A percentile compares a stretch with the other conserved stretches of the same genome.
phyloP scores from a whole-genome alignment of 2,797 vertebrate genomes.

The Manis javanica region DNA sequence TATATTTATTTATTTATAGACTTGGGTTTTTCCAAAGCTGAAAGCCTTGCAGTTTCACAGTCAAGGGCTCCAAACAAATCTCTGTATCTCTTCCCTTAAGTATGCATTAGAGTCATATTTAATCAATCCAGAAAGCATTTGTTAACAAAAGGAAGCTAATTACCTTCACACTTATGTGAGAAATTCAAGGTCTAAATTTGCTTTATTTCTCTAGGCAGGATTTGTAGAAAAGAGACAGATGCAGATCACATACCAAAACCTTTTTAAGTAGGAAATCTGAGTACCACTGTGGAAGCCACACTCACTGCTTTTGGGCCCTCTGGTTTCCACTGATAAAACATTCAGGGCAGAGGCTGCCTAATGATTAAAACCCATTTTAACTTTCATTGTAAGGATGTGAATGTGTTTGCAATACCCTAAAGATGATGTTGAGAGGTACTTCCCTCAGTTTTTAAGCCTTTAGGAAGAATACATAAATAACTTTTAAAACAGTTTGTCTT shows the following conservation, averaged over 20 bases:
- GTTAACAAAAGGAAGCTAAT: slow-evolving; percentile 24
- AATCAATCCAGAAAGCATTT: neutral
- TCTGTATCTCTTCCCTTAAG: neutral
- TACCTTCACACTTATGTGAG: neutral
- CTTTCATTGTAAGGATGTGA: neutral
- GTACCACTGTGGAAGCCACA: neutral
- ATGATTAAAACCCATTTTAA: neutral
- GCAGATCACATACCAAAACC: neutral
- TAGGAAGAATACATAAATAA: neutral
- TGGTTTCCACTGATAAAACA: neutral
- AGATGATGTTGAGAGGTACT: neutral
- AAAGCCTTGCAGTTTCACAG: neutral
- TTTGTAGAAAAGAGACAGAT: slow-evolving; percentile 2
- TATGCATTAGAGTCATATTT: neutral
- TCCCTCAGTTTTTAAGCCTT: neutral
- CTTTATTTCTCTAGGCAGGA: slow-evolving; percentile 18
- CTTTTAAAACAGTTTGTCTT: neutral
- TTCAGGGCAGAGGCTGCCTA: neutral
- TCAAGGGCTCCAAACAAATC: neutral
- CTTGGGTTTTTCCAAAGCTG: neutral
- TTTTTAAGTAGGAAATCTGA: neutral
- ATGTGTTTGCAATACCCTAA: neutral
- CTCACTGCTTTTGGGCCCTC: neutral
- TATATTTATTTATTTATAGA: neutral
- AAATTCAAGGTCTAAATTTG: slow-evolving; percentile 44